Evolutionary conservation across 2,888 invertebrate species (phyloP).

Genomic region (Scaptomyza polygonia): DNA sequence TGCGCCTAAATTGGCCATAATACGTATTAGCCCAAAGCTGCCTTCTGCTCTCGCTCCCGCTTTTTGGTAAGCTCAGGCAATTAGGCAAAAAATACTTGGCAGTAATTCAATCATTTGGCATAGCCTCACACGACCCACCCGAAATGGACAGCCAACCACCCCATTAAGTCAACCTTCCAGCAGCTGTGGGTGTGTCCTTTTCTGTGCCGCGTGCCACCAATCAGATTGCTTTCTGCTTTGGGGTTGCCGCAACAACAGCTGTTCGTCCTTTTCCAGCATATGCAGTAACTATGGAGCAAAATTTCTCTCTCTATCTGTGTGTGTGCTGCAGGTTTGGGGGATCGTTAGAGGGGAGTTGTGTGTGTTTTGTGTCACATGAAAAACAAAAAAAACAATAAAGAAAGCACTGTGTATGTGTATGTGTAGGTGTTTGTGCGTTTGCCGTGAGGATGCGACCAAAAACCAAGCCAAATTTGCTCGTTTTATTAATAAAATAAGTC

Average conservation of each 20-base stretch:
- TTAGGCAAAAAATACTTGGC: slow-evolving; percentile 73
- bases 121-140: slow-evolving; percentile 57
- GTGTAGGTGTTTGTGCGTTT: slow-evolving; percentile 14
- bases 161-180: slow-evolving; percentile 1
- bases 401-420: slow-evolving; percentile 26
- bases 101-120: slow-evolving; percentile 78
- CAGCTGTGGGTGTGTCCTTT: slow-evolving; percentile 49
- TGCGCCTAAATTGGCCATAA: slow-evolving; percentile 43
- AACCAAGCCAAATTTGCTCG: slow-evolving; percentile 81
- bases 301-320: not conserved
- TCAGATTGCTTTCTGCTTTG: slow-evolving; percentile 33
- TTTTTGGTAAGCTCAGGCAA: slow-evolving; percentile 54
- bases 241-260: slow-evolving; percentile 47
- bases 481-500: slow-evolving; percentile 81
- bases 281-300: slow-evolving; percentile 4
- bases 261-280: slow-evolving; percentile 53
- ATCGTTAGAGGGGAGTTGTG: not conserved
- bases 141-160: slow-evolving; percentile 13
- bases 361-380: slow-evolving; percentile 5
- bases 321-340: not conserved
- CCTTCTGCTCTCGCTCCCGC: not conserved
- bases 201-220: slow-evolving; percentile 41
- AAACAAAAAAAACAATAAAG: slow-evolving; percentile 52
- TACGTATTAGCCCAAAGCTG: slow-evolving; percentile 29
- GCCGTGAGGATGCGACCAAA: slow-evolving; percentile 65